Conservation (phyloP, 2,797 vertebrate species). For the Chelon auratus region DNA sequence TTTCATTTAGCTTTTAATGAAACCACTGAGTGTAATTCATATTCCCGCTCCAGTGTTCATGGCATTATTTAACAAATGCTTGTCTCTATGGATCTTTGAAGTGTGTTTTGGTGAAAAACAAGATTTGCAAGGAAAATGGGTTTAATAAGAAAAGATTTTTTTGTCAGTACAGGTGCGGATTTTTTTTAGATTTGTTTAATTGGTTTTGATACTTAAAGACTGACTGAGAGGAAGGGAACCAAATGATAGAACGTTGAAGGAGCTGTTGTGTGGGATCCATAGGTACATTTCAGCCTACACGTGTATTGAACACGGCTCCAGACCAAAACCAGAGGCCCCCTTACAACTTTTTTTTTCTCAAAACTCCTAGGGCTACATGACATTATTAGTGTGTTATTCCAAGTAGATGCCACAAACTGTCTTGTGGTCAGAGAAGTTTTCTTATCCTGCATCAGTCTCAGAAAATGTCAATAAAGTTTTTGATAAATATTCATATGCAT, state of each 20-base stretch:
- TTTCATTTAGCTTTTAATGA: constrained; percentile 62
- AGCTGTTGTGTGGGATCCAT: constrained; percentile 70
- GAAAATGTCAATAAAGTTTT: neutral
- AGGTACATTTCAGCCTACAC: constrained; percentile 65
- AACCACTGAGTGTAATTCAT: constrained; percentile 68
- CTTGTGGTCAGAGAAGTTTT: no score
- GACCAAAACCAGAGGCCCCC: constrained; percentile 59
- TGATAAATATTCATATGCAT: neutral
- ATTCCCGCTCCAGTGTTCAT: constrained; percentile 90
- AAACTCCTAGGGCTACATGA: neutral
- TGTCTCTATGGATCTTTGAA: constrained; percentile 68
- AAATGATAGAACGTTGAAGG: constrained; percentile 53
- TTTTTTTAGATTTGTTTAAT: constrained; percentile 80
- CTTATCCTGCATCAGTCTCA: neutral
- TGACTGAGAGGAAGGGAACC: constrained; percentile 63
- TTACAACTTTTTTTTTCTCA: neutral
- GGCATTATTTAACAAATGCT: constrained; percentile 51
- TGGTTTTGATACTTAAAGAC: constrained; percentile 84
- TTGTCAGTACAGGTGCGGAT: constrained; percentile 78
- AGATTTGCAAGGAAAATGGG: constrained; percentile 35
- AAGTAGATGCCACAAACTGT: no score
- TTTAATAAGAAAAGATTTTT: constrained; percentile 74
- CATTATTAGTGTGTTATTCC: no score
- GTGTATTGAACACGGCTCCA: constrained; percentile 65
- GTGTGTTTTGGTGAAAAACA: constrained; percentile 46